Percentiles rank a stretch among this genome's conserved stretches.
Conservation (phyloP, 2,797 vertebrate species). For the Platalea minor region DNA sequence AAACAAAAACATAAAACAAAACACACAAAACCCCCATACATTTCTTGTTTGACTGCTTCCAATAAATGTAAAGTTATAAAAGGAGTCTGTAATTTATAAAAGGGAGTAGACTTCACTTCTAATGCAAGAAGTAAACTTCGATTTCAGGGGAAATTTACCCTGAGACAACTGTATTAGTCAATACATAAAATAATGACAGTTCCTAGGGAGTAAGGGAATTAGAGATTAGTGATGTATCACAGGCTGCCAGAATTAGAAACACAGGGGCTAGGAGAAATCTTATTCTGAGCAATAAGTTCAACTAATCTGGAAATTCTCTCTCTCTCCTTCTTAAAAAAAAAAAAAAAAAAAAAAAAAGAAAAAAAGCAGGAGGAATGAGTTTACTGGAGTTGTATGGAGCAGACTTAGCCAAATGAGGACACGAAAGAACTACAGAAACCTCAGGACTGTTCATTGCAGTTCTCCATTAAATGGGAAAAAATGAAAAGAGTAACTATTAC, state of each 20-base stretch:
- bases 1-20: not conserved
- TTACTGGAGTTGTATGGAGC: not conserved
- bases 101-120: constrained; percentile 38
- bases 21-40: not conserved
- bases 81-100: constrained; percentile 35
- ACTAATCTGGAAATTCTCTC: constrained; percentile 20
- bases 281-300: constrained; percentile 37
- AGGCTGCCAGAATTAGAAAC: constrained; percentile 55
- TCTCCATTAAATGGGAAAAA: not conserved
- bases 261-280: constrained; percentile 30
- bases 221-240: constrained; percentile 64
- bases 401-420: not conserved
- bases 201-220: constrained; percentile 66
- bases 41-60: constrained; percentile 11
- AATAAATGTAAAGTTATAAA: constrained; percentile 33
- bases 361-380: not conserved
- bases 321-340: not conserved
- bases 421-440: not conserved
- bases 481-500: not conserved
- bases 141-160: constrained; percentile 70
- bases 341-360: no score
- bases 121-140: constrained; percentile 59
- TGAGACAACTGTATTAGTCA: constrained; percentile 67
- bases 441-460: not conserved
- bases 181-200: constrained; percentile 69